phyloP scores from a whole-genome alignment of 2,888 invertebrate species.

The Nymphalis c-album region DNA sequence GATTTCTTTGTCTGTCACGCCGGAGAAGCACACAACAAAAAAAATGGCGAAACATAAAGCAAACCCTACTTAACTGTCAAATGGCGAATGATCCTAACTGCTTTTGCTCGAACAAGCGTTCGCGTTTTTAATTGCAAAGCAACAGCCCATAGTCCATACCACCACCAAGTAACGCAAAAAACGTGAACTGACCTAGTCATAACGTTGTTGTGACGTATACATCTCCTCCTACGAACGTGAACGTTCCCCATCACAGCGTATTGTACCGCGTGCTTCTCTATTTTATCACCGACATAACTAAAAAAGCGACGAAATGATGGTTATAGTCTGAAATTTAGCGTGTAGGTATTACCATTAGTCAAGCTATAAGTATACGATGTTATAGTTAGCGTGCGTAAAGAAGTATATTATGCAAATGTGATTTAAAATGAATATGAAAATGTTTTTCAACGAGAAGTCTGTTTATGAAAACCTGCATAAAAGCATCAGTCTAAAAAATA shows the following conservation, averaged over 20 bases:
- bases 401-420: neutral
- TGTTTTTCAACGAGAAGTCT: no score
- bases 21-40: no score
- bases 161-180: conserved; percentile 45
- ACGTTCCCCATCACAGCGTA: conserved; percentile 72
- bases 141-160: conserved; percentile 38
- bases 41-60: no score
- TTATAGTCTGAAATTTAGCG: conserved; percentile 24
- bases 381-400: neutral
- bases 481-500: no score
- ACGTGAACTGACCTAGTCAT: conserved; percentile 72
- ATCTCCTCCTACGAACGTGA: conserved; percentile 66
- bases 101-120: no score
- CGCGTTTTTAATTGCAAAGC: neutral
- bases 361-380: neutral
- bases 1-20: no score
- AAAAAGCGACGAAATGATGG: conserved; percentile 48
- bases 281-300: conserved; percentile 75
- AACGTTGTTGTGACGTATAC: conserved; percentile 74
- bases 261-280: conserved; percentile 75
- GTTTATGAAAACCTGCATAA: no score
- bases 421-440: neutral
- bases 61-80: no score
- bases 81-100: no score
- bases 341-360: neutral